phyloP scores from a whole-genome alignment of 2,797 vertebrate species.

The Enteromius anoplus region DNA sequence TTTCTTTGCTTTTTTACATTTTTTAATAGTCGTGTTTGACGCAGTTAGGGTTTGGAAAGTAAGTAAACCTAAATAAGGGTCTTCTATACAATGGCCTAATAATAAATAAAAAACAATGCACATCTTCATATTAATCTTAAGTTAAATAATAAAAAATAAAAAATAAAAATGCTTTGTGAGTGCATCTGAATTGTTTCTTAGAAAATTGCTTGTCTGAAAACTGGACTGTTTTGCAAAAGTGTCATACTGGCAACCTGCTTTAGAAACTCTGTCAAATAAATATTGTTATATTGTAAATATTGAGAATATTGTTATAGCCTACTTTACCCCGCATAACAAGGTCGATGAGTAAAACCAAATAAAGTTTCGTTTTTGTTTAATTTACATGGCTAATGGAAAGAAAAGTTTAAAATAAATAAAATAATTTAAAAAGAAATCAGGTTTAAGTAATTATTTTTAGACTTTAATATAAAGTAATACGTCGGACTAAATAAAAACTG shows the following conservation, averaged over 20 bases:
- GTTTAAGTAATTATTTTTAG: background rate
- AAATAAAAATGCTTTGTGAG: background rate
- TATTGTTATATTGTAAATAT: too few relatives aligned
- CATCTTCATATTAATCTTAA: background rate
- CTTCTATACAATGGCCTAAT: background rate
- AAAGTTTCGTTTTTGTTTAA: background rate
- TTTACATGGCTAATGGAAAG: background rate
- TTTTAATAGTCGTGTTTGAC: background rate
- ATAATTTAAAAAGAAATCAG: background rate
- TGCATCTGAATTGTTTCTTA: constrained; percentile 4
- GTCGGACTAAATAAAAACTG: background rate
- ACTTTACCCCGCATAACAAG: background rate
- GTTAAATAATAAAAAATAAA: background rate
- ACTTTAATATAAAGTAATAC: background rate
- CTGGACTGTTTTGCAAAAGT: background rate
- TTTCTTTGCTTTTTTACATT: background rate
- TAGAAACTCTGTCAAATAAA: constrained; percentile 2
- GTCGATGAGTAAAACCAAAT: background rate
- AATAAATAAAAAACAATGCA: background rate
- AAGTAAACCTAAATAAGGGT: background rate
- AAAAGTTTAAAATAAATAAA: background rate
- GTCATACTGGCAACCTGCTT: background rate
- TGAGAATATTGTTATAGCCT: background rate
- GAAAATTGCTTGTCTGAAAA: background rate
- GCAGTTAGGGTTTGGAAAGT: background rate